Conservation (phyloP, 2,888 invertebrate species). For the Sphinx pinastri region DNA sequence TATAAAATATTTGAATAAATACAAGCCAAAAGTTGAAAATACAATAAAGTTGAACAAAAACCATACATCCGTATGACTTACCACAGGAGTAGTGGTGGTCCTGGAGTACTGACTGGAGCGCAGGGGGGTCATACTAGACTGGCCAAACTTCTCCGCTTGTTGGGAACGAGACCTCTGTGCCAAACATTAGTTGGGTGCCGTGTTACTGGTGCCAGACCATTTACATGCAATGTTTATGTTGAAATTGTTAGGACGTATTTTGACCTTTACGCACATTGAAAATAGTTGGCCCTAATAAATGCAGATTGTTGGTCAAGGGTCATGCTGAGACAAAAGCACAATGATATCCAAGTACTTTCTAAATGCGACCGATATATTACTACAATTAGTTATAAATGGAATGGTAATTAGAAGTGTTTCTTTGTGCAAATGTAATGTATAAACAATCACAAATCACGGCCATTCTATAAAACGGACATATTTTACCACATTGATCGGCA, state of each 20-base stretch:
- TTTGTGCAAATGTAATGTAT: too few species aligned
- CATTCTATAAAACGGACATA: not conserved
- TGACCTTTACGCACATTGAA: too few species aligned
- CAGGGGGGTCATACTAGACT: constrained; percentile 61
- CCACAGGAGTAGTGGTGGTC: constrained; percentile 64
- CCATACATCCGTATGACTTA: constrained; percentile 38
- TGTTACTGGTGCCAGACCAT: not conserved
- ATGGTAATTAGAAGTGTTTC: too few species aligned
- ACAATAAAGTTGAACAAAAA: too few species aligned
- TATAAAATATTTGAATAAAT: not conserved
- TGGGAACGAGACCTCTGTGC: constrained; percentile 70
- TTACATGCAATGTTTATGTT: not conserved
- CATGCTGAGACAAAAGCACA: too few species aligned
- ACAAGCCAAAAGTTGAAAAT: not conserved
- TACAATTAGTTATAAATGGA: too few species aligned
- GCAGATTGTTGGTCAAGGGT: too few species aligned
- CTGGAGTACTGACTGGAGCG: constrained; percentile 58
- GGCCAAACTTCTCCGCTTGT: constrained; percentile 63
- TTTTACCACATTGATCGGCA: constrained; percentile 59
- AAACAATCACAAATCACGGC: not conserved
- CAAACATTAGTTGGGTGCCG: constrained; percentile 4
- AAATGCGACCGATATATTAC: too few species aligned
- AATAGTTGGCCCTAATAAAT: too few species aligned
- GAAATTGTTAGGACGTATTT: not conserved
- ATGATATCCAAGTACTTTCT: too few species aligned